Evolutionary conservation across 2,888 invertebrate genomes (phyloP), one percentile per base, ranked within the genome.

Genomic region (Cephus runcator): DNA sequence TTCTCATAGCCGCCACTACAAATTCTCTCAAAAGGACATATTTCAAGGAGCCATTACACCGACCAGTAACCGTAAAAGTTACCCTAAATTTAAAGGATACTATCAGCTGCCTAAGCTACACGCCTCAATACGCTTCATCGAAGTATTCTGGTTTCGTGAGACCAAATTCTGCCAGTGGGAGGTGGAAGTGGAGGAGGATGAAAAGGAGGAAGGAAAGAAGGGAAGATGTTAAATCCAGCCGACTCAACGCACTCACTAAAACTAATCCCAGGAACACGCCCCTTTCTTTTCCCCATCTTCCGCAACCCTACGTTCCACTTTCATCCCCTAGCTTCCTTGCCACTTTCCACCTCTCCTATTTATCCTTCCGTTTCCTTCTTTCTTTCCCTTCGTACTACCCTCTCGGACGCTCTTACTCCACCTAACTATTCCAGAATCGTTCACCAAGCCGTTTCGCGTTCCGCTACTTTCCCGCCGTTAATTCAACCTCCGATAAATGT

Each of bases 401-500:
- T 9, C 23, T 23, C 56, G 23, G 9, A 23, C 23, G 23, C 9
- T 56, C 9, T 23, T 9, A 23, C 56, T 74, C 36, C 74, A 73
- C 69, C 69, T 77, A 69, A 69, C 73, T 74, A 35, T 74, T 34
- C 15, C 73, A 31, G 40, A 76, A 56, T 68, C 40, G 71, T 73
- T 68, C 35, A 15, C 33, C 23, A 56, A 56, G 56, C 56, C 56
- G 56, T 56, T 56, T 56, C 56, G 56, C 56, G 23, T 56, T 56
- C 73, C 33, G 40, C 73, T 68, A 76, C 76, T 71, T 68, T 68
- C 33, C 40, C n/a, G 12, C 73, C 31, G 40, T 35, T 34, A n/a
- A 68, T 76, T 76, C 76, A 73, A 73, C 73, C 73, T 77, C 69
- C 77, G 69, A 74, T 77, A 74, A 76, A 56, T 56, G 56, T 56